Conservation (phyloP, 2,113 vertebrate genomes). For the Vombatus ursinus region DNA sequence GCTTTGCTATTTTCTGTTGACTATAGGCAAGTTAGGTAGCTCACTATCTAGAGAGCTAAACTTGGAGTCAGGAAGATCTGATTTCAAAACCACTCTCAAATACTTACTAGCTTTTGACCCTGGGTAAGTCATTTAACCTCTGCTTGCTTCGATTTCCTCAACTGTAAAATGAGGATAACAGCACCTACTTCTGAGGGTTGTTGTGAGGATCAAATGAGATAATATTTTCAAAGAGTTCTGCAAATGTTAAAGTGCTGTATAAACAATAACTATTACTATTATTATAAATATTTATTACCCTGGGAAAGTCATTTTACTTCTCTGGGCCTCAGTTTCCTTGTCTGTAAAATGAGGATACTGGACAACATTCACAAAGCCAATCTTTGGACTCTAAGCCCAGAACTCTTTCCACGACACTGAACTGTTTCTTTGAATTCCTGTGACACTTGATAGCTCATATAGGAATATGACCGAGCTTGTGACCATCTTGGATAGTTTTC, state of each 20-base stretch:
- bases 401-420: neutral
- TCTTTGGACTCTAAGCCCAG: neutral
- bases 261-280: neutral
- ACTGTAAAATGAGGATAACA: neutral
- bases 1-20: neutral
- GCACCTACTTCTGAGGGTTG: neutral
- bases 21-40: neutral
- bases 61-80: neutral
- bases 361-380: neutral
- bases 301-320: neutral
- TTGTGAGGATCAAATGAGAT: neutral
- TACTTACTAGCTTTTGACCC: neutral
- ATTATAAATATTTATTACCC: neutral
- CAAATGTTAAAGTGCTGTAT: neutral
- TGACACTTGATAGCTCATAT: neutral
- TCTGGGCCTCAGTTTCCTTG: neutral
- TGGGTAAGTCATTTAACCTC: neutral
- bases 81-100: neutral
- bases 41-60: neutral
- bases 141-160: neutral
- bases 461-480: neutral
- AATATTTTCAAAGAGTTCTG: neutral
- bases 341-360: neutral
- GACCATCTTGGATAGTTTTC: slow-evolving; percentile 33
- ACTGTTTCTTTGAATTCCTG: neutral